Conservation (phyloP, 2,113 vertebrate species). For the Ramphastos sulfuratus region DNA sequence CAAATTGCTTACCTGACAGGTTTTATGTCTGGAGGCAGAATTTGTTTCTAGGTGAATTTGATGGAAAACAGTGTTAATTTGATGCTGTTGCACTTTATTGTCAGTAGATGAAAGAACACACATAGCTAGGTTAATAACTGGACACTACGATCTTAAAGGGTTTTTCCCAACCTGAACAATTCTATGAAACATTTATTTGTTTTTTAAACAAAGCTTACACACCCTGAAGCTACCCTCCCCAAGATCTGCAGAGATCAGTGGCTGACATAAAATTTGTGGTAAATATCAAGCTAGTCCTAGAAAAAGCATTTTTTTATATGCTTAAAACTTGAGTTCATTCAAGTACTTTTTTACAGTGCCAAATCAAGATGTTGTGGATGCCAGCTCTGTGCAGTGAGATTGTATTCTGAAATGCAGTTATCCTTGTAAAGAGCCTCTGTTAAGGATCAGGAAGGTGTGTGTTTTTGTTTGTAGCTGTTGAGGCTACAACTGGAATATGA, state of each 20-base stretch:
- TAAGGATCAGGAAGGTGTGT: background rate
- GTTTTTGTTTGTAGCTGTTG: background rate
- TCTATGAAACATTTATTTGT: too few species aligned
- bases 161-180: too few species aligned
- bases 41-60: background rate
- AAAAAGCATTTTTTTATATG: rapidly evolving
- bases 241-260: background rate
- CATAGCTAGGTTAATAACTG: too few species aligned
- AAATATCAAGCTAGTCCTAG: background rate
- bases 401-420: background rate
- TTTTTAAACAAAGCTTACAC: background rate
- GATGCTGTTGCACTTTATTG: rapidly evolving
- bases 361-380: background rate
- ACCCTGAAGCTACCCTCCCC: background rate
- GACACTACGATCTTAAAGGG: too few species aligned
- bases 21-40: background rate
- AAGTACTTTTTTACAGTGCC: rapidly evolving
- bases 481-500: background rate
- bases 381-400: rapidly evolving
- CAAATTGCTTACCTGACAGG: rapidly evolving
- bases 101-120: background rate
- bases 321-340: background rate
- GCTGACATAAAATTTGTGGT: rapidly evolving
- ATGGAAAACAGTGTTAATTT: rapidly evolving
- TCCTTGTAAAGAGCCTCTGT: background rate